Conservation (phyloP, 2,113 vertebrate genomes). For the Scophthalmus maximus region DNA sequence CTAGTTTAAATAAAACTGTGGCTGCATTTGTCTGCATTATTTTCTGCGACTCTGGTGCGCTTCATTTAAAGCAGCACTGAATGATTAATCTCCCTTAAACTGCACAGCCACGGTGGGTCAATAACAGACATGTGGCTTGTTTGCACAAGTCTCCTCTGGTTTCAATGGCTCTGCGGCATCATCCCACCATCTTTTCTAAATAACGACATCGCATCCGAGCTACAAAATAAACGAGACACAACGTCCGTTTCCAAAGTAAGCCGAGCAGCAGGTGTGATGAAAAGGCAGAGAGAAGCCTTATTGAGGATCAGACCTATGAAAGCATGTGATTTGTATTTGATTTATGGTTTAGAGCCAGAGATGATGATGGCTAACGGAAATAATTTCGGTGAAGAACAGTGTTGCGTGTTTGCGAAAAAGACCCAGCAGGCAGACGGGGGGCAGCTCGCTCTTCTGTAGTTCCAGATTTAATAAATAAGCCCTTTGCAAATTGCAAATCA, state of each 20-base stretch:
- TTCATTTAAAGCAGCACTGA: slow-evolving; percentile 7
- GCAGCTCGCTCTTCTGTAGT: neutral
- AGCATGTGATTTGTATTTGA: neutral
- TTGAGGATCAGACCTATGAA: neutral
- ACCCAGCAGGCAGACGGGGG: too few relatives aligned
- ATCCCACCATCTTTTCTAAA: slow-evolving; percentile 12
- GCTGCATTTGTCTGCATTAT: slow-evolving; percentile 15
- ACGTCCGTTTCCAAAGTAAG: slow-evolving; percentile 8
- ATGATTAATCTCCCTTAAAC: neutral
- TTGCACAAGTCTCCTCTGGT: neutral
- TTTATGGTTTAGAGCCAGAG: neutral
- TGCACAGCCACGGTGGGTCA: neutral
- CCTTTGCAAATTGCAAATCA: neutral
- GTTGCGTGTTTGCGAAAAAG: neutral
- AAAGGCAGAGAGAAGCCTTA: slow-evolving; percentile 8
- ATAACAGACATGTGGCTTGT: slow-evolving; percentile 2
- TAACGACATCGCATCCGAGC: slow-evolving; percentile 2
- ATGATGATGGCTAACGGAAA: neutral
- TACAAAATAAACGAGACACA: neutral
- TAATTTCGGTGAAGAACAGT: too few relatives aligned
- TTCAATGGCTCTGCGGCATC: neutral
- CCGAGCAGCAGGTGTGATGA: slow-evolving; percentile 9
- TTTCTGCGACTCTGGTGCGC: neutral
- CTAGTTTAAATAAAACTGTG: slow-evolving; percentile 13
- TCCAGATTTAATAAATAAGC: slow-evolving; percentile 3